Conservation (phyloP, 2,113 vertebrate species). For the Struthidea cinerea region DNA sequence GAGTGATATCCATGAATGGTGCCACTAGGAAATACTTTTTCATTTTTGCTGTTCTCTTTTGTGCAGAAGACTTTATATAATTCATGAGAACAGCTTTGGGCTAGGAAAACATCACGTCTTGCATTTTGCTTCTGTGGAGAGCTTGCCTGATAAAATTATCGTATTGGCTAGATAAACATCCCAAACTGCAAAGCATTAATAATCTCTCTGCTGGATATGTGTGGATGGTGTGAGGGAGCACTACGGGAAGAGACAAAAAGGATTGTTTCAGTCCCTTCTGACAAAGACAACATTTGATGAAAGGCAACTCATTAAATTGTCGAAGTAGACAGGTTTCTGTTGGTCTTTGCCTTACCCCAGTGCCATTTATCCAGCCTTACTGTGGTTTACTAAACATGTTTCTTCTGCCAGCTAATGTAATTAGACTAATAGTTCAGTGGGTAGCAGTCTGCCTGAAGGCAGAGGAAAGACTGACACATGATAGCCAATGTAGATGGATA, state of each 20-base stretch:
- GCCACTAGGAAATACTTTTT: background rate
- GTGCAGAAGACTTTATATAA: background rate
- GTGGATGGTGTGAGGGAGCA: background rate
- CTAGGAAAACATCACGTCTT: background rate
- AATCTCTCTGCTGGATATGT: background rate
- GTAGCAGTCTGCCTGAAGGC: background rate
- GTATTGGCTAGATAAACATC: background rate
- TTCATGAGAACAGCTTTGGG: background rate
- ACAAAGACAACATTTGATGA: background rate
- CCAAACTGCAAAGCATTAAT: background rate
- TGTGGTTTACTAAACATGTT: background rate
- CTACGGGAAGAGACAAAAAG: background rate
- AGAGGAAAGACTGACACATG: background rate
- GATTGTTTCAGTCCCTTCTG: background rate
- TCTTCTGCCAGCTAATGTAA: background rate
- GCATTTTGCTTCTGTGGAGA: background rate
- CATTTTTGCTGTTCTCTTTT: background rate
- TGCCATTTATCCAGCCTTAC: background rate
- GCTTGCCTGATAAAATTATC: background rate
- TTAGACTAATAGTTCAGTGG: background rate
- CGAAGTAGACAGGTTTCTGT: background rate
- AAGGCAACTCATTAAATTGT: background rate
- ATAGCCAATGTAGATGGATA: background rate
- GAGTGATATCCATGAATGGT: background rate
- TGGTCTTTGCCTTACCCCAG: background rate